phyloP scores from a whole-genome alignment of 1,140 invertebrate genomes.

The Bombus impatiens region DNA sequence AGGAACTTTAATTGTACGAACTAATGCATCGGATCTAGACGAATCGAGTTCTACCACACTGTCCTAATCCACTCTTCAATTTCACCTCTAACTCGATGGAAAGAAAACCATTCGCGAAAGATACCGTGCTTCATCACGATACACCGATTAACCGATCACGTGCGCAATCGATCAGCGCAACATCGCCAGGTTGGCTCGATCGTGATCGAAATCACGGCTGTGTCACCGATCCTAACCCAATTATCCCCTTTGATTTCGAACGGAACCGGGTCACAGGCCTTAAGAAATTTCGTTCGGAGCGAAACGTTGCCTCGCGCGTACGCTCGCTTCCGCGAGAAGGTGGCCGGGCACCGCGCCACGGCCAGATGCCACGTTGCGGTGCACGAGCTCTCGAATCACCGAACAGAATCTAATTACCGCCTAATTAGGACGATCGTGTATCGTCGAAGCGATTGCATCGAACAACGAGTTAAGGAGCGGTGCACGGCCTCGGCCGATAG shows the following conservation, averaged over 20 bases:
- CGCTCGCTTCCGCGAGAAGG: slow-evolving; percentile 46
- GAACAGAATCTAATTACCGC: slow-evolving; percentile 73
- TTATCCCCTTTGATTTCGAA: not conserved
- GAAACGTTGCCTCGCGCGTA: not conserved
- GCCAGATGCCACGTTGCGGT: slow-evolving; percentile 37
- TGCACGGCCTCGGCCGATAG: slow-evolving; percentile 42
- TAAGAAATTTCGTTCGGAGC: slow-evolving; percentile 34
- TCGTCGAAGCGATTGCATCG: slow-evolving; percentile 68
- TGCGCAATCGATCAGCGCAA: not conserved
- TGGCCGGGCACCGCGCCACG: slow-evolving; percentile 3
- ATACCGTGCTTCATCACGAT: not conserved
- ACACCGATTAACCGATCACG: slow-evolving; percentile 11
- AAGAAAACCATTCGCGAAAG: not conserved
- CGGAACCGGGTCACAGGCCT: slow-evolving; percentile 1
- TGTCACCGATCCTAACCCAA: not conserved
- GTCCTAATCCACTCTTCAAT: no score
- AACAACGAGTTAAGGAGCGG: slow-evolving; percentile 63
- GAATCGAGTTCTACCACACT: no score
- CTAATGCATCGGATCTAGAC: no score
- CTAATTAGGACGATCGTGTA: slow-evolving; percentile 75
- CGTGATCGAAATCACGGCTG: not conserved
- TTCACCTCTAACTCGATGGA: not conserved
- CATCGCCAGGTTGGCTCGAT: not conserved
- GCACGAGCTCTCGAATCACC: slow-evolving; percentile 66
- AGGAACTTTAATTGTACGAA: no score